Evolutionary conservation across 2,797 vertebrate genomes (phyloP).

Genomic region (Tachyglossus aculeatus): DNA sequence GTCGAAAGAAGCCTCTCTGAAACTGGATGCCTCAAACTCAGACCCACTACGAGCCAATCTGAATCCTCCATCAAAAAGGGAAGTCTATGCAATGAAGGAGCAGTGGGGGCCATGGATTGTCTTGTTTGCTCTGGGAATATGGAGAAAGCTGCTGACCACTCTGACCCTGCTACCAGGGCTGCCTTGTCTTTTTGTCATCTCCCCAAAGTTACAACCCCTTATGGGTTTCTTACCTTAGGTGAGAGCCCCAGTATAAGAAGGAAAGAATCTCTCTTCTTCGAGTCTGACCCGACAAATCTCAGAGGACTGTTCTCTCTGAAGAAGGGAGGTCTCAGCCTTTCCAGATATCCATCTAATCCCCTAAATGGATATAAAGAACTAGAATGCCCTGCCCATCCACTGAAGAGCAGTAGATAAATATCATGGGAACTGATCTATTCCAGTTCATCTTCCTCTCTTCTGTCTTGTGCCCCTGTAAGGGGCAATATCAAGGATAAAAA

Average conservation of each 20-base stretch:
- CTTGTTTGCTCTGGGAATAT: background rate
- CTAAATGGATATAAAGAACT: background rate
- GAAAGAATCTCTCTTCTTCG: slow-evolving; percentile 83
- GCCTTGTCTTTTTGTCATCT: slow-evolving; percentile 82
- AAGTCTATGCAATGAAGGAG: slow-evolving; percentile 5
- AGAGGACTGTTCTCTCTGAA: slow-evolving; percentile 43
- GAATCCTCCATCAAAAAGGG: slow-evolving; percentile 42
- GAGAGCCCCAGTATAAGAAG: slow-evolving; percentile 82
- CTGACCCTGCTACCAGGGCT: slow-evolving; percentile 76
- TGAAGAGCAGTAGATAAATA: background rate
- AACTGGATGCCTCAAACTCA: slow-evolving; percentile 1
- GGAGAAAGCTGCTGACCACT: slow-evolving; percentile 48
- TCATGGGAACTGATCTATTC: slow-evolving; percentile 19
- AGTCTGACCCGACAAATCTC: slow-evolving; percentile 33
- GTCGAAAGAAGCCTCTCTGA: background rate
- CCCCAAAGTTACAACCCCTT: slow-evolving; percentile 70
- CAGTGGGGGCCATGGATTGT: slow-evolving; percentile 7
- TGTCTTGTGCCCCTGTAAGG: background rate
- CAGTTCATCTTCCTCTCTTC: background rate
- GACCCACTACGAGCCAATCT: slow-evolving; percentile 47
- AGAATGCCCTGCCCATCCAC: rapidly evolving
- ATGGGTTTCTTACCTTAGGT: slow-evolving; percentile 78
- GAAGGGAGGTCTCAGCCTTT: slow-evolving; percentile 5
- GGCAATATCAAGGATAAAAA: slow-evolving; percentile 50
- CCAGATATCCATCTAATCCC: slow-evolving; percentile 13